Evolutionary conservation across 2,113 vertebrate genomes (phyloP).

Genomic region (Crotalus helleri): DNA sequence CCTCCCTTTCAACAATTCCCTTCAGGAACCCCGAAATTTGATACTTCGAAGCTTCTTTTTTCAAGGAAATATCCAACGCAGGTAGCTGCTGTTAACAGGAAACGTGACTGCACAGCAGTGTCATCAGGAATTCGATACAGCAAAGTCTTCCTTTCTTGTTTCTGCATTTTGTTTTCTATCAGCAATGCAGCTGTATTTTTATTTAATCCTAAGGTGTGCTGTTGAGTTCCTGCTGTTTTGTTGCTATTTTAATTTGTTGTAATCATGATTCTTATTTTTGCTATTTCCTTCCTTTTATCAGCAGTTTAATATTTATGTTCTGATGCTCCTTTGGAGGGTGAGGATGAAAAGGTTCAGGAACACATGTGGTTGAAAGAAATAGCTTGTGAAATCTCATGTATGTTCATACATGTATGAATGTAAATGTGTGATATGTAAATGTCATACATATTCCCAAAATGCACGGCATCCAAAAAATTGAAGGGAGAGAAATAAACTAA

Average conservation of each 20-base stretch:
- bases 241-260: neutral
- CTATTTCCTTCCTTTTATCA: neutral
- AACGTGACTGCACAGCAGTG: neutral
- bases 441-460: neutral
- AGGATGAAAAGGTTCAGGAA: neutral
- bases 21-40: neutral
- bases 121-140: neutral
- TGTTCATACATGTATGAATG: too few relatives aligned
- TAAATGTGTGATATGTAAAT: too few relatives aligned
- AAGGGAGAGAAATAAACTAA: neutral
- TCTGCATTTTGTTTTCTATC: neutral
- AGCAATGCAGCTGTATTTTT: neutral
- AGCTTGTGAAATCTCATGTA: neutral
- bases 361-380: neutral
- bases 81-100: neutral
- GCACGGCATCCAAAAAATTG: neutral
- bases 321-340: neutral
- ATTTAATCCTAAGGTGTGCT: neutral
- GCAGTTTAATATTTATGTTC: neutral
- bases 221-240: neutral
- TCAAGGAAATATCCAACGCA: neutral
- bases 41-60: neutral
- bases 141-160: neutral
- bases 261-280: neutral
- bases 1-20: neutral